Evolutionary conservation across 2,888 invertebrate species (phyloP).

Genomic region (Harpalus rubripes): DNA sequence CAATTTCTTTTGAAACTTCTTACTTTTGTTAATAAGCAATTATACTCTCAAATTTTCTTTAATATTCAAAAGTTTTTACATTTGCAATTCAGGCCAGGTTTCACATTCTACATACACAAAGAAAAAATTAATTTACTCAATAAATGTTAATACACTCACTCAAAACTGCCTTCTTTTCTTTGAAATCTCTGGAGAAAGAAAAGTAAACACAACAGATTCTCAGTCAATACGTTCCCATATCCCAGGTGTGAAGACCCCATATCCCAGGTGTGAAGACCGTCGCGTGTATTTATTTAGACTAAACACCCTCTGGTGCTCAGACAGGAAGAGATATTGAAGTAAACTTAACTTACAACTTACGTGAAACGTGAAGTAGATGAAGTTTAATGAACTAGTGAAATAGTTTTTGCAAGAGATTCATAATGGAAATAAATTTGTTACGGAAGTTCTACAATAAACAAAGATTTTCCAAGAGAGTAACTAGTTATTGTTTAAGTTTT

Average conservation of each 20-base stretch:
- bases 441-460: neutral
- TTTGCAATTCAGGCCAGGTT: neutral
- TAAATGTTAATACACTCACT: neutral
- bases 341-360: too few species aligned
- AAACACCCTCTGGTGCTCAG: too few species aligned
- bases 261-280: neutral
- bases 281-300: neutral
- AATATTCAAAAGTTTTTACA: neutral
- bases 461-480: neutral
- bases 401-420: neutral
- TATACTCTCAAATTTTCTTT: conserved; percentile 13
- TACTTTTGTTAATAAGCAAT: conserved; percentile 14
- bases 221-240: neutral
- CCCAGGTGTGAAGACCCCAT: neutral
- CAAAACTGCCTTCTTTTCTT: neutral
- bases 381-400: neutral
- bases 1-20: conserved; percentile 7
- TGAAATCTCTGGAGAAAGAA: too few species aligned
- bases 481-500: neutral
- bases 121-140: neutral
- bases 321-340: too few species aligned
- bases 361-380: neutral
- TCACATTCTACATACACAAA: neutral
- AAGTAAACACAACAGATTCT: neutral
- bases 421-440: conserved; percentile 7